phyloP scores from a whole-genome alignment of 2,797 vertebrate species.

The Anabacerthia variegaticeps region DNA sequence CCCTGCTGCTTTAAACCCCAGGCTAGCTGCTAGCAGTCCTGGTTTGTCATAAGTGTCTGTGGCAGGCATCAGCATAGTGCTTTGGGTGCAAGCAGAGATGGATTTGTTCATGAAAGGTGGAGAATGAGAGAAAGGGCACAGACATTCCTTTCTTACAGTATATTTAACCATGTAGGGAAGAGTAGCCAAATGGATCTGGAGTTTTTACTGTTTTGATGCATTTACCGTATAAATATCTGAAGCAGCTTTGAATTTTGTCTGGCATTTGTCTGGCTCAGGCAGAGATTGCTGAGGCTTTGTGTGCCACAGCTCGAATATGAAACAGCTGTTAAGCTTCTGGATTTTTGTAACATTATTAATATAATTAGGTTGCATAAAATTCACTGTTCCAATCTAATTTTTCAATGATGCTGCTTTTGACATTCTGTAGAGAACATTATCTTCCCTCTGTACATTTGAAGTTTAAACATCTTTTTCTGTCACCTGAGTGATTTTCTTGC shows the following conservation, averaged over 20 bases:
- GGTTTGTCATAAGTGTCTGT: fast-evolving
- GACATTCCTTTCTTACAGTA: neutral
- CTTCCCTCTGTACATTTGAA: neutral
- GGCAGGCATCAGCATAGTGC: neutral
- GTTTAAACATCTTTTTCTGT: neutral
- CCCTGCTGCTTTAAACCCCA: neutral
- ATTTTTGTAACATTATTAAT: slow-evolving; percentile 54
- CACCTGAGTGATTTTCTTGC: neutral
- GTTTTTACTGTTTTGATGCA: neutral
- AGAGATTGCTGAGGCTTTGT: slow-evolving; percentile 2
- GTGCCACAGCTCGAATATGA: neutral
- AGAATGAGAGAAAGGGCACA: neutral
- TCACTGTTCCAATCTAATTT: slow-evolving; percentile 47
- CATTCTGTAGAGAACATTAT: neutral
- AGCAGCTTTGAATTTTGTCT: neutral
- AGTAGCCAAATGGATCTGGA: neutral
- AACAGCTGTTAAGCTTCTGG: slow-evolving; percentile 39
- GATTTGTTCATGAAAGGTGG: neutral
- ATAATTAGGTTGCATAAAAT: slow-evolving; percentile 30
- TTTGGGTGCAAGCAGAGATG: neutral
- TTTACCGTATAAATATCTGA: neutral
- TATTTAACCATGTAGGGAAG: neutral
- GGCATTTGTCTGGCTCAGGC: neutral
- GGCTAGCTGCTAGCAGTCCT: neutral
- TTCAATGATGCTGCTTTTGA: neutral